phyloP scores from a whole-genome alignment of 2,113 vertebrate genomes.

The Petrocephalus zakoni region DNA sequence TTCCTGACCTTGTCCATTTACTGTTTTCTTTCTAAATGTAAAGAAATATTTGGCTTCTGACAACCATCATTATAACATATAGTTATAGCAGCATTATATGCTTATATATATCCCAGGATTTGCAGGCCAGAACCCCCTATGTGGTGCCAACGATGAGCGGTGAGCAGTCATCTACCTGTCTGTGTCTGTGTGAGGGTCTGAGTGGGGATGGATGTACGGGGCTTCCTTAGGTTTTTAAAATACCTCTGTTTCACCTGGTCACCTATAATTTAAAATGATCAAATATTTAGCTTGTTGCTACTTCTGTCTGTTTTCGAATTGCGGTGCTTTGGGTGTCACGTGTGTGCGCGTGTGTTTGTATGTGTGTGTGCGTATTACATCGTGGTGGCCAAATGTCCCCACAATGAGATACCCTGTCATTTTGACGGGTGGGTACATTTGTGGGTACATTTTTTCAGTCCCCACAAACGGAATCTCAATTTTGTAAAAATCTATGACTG shows the following conservation, averaged over 20 bases:
- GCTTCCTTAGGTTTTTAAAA: not conserved
- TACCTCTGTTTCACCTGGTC: not conserved
- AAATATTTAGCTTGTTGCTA: not conserved
- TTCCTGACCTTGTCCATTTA: not conserved
- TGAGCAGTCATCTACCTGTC: constrained; percentile 28
- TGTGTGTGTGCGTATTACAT: not conserved
- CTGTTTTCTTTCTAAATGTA: not conserved
- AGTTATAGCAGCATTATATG: not conserved
- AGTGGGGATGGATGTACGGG: not conserved
- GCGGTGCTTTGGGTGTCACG: not conserved
- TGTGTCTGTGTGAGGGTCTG: not conserved
- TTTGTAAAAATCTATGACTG: not conserved
- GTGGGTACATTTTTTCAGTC: not conserved
- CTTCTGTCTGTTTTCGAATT: not conserved
- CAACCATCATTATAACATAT: not conserved
- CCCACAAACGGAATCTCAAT: not conserved
- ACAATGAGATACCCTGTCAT: not conserved
- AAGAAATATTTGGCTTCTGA: not conserved
- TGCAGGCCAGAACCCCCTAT: constrained; percentile 61
- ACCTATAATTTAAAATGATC: not conserved
- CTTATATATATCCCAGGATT: not conserved
- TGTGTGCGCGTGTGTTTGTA: not conserved
- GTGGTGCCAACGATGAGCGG: constrained; percentile 63
- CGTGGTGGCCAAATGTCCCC: not conserved
- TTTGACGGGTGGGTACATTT: no score